phyloP scores from a whole-genome alignment of 2,797 vertebrate genomes.

The Danio albolineatus region DNA sequence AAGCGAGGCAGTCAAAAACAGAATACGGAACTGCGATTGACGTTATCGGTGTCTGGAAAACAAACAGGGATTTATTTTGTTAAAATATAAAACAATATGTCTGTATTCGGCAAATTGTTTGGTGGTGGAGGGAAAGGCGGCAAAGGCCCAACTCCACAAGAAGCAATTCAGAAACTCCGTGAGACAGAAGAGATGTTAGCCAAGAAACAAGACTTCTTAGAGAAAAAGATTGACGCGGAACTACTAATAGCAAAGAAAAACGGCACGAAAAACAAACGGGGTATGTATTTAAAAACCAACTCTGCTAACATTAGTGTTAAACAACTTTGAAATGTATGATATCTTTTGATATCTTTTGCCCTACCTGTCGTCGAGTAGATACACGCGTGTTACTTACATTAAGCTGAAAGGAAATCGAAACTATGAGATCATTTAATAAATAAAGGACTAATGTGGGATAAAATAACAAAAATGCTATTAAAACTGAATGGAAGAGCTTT shows the following conservation, averaged over 20 bases:
- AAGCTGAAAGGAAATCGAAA: background rate
- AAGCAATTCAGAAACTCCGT: constrained; percentile 94
- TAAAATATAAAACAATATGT: constrained; percentile 67
- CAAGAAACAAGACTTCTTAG: constrained; percentile 96
- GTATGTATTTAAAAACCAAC: constrained; percentile 70
- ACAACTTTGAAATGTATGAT: constrained; percentile 2
- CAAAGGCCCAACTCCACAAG: constrained; percentile 90
- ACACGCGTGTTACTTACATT: constrained; percentile 13
- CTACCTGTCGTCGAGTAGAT: background rate
- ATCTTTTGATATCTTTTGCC: background rate
- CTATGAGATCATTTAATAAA: background rate
- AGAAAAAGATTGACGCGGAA: constrained; percentile 95
- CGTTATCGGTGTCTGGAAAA: background rate
- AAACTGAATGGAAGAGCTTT: background rate
- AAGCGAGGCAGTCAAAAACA: constrained; percentile 57
- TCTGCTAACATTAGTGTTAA: too few species aligned
- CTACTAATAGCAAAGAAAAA: constrained; percentile 92
- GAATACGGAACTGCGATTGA: constrained; percentile 31
- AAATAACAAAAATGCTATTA: background rate
- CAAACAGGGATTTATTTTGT: constrained; percentile 10
- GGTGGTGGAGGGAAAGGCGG: constrained; percentile 87
- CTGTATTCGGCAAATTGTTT: constrained; percentile 86
- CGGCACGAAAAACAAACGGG: constrained; percentile 97
- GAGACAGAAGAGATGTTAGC: constrained; percentile 97
- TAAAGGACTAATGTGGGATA: background rate